Evolutionary conservation across 1,140 invertebrate genomes (phyloP).

Genomic region (Heliconius himera): DNA sequence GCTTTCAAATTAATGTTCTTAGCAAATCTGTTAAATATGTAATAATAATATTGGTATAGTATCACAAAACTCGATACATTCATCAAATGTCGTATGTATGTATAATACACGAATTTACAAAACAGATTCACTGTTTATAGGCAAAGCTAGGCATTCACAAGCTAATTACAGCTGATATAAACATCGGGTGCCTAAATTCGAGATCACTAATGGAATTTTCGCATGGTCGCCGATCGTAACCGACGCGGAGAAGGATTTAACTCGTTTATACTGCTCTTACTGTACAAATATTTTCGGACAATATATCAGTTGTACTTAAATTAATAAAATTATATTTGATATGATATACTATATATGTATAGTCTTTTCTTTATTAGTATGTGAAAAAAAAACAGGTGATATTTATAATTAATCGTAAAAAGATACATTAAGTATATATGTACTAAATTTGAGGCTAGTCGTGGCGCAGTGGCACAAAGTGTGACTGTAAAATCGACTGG

Average conservation of each 20-base stretch:
- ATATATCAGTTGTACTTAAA: not conserved
- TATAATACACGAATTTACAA: not conserved
- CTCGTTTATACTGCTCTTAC: not conserved
- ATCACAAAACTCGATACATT: no score
- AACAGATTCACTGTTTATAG: not conserved
- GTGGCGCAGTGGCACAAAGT: no score
- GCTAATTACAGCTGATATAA: slow-evolving; percentile 22
- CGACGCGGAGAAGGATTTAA: slow-evolving; percentile 6
- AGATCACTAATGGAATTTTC: slow-evolving; percentile 15
- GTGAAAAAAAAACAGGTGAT: no score
- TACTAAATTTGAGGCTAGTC: no score
- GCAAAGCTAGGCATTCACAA: not conserved
- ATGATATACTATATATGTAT: no score
- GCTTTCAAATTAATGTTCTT: no score
- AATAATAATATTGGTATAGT: not conserved
- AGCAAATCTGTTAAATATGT: not conserved
- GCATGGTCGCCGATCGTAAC: slow-evolving; percentile 5
- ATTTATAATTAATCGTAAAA: no score
- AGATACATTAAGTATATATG: no score
- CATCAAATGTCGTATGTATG: not conserved
- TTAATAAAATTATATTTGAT: not conserved
- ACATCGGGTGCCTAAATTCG: slow-evolving; percentile 9
- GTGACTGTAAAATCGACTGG: no score
- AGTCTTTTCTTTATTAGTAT: no score
- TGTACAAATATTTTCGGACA: not conserved